Conservation (phyloP, 1,140 invertebrate genomes). For the Laupala kohalensis region DNA sequence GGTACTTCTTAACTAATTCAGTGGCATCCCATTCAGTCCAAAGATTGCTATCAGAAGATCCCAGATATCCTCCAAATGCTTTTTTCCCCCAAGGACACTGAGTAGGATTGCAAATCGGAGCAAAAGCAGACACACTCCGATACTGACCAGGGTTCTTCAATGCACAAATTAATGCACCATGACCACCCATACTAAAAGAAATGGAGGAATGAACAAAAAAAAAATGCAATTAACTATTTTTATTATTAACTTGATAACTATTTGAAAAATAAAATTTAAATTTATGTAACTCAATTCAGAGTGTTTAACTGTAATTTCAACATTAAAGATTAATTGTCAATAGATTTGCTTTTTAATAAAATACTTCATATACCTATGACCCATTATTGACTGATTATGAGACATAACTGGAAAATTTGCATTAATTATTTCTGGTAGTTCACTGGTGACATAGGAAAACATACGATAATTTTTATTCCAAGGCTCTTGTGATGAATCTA, state of each 20-base stretch:
- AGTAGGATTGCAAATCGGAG: slow-evolving; percentile 85
- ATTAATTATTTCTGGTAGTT: slow-evolving; percentile 68
- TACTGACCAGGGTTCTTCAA: slow-evolving; percentile 86
- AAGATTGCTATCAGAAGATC: slow-evolving; percentile 38
- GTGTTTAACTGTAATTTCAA: neutral
- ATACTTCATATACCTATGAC: slow-evolving; percentile 52
- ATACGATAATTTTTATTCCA: slow-evolving; percentile 93
- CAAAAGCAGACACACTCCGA: slow-evolving; percentile 87
- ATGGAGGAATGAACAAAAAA: neutral
- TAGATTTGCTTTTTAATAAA: neutral
- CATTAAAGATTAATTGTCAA: neutral
- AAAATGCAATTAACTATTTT: neutral
- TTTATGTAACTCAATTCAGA: neutral
- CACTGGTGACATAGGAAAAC: slow-evolving; percentile 91
- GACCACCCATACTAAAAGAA: slow-evolving; percentile 82
- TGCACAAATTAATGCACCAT: slow-evolving; percentile 85
- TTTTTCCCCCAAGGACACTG: slow-evolving; percentile 78
- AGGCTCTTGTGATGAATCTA: slow-evolving; percentile 80
- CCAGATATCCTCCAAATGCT: slow-evolving; percentile 79
- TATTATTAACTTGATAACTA: neutral
- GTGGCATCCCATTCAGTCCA: slow-evolving; percentile 71
- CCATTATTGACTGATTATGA: slow-evolving; percentile 64
- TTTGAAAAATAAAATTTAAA: neutral
- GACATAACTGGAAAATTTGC: slow-evolving; percentile 49
- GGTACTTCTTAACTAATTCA: slow-evolving; percentile 67